A percentile compares a stretch with the other conserved stretches of the same genome.
Conservation (phyloP, 1,140 invertebrate genomes). For the Drosophila nasuta region DNA sequence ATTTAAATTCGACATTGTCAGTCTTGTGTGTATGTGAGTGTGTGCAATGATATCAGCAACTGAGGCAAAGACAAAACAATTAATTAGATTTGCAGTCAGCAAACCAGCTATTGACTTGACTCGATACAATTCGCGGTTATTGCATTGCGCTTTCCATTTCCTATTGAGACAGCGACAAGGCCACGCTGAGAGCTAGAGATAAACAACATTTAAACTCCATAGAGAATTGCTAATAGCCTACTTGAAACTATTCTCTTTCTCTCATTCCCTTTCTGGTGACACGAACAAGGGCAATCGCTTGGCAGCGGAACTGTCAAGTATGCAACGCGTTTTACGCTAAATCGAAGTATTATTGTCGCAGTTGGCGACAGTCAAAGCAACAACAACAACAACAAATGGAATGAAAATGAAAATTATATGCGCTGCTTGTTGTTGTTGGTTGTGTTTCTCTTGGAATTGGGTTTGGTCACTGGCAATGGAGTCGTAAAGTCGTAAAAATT, state of each 20-base stretch:
- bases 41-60: slow-evolving; percentile 48
- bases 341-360: slow-evolving; percentile 62
- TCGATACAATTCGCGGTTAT: slow-evolving; percentile 40
- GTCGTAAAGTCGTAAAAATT: slow-evolving; percentile 85
- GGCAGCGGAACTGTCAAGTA: slow-evolving; percentile 38
- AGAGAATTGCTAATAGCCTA: slow-evolving; percentile 13
- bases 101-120: slow-evolving; percentile 31
- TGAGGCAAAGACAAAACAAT: slow-evolving; percentile 60
- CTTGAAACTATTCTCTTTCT: not conserved
- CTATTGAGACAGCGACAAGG: slow-evolving; percentile 58
- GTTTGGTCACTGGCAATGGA: slow-evolving; percentile 72
- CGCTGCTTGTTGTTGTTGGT: slow-evolving; percentile 9
- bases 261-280: slow-evolving; percentile 5
- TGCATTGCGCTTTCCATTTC: slow-evolving; percentile 40
- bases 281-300: slow-evolving; percentile 19
- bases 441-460: slow-evolving; percentile 14
- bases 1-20: slow-evolving; percentile 80
- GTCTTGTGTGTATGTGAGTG: slow-evolving; percentile 24
- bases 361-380: slow-evolving; percentile 43
- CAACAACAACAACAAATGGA: slow-evolving; percentile 26
- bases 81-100: slow-evolving; percentile 75
- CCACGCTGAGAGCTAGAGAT: slow-evolving; percentile 33
- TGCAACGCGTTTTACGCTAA: slow-evolving; percentile 54
- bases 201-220: slow-evolving; percentile 49
- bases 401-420: slow-evolving; percentile 58